phyloP scores from a whole-genome alignment of 2,888 invertebrate genomes.

The Listrodromus nycthemerus region DNA sequence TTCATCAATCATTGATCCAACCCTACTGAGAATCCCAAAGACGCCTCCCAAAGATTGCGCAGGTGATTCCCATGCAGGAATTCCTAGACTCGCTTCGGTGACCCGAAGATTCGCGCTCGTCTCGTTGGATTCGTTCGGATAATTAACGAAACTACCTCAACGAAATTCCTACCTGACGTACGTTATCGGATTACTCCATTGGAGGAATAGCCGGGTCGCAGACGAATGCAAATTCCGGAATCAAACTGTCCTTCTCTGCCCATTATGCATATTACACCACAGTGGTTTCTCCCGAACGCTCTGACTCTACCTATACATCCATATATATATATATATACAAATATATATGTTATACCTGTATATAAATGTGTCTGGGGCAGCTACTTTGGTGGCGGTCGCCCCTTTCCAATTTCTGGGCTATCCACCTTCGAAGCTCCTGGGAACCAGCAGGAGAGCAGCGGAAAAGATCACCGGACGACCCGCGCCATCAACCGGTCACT shows the following conservation, averaged over 20 bases:
- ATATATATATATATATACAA: background rate
- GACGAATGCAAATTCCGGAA: constrained; percentile 47
- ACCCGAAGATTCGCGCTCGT: background rate
- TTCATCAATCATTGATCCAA: too few relatives aligned
- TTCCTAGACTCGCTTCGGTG: background rate
- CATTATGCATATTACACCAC: constrained; percentile 58
- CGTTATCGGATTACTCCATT: constrained; percentile 48
- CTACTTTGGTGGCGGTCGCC: constrained; percentile 51
- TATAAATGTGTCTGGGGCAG: background rate
- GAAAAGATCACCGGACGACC: constrained; percentile 31
- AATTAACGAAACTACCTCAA: constrained; percentile 52
- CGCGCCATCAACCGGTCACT: constrained; percentile 57
- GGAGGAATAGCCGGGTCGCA: constrained; percentile 24
- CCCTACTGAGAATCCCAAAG: background rate
- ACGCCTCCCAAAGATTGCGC: background rate
- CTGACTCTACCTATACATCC: background rate
- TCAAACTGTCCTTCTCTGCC: constrained; percentile 47
- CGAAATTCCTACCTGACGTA: constrained; percentile 23
- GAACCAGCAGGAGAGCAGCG: constrained; percentile 24
- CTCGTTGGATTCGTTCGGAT: constrained; percentile 10
- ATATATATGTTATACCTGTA: background rate
- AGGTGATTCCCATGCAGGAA: background rate
- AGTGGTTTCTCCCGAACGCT: constrained; percentile 30
- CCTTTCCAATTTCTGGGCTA: constrained; percentile 67
- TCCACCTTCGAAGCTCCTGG: constrained; percentile 26